Percentiles rank a stretch among this genome's conserved stretches.
Evolutionary conservation across 2,888 invertebrate genomes (phyloP).

Genomic region (Luperina testacea): DNA sequence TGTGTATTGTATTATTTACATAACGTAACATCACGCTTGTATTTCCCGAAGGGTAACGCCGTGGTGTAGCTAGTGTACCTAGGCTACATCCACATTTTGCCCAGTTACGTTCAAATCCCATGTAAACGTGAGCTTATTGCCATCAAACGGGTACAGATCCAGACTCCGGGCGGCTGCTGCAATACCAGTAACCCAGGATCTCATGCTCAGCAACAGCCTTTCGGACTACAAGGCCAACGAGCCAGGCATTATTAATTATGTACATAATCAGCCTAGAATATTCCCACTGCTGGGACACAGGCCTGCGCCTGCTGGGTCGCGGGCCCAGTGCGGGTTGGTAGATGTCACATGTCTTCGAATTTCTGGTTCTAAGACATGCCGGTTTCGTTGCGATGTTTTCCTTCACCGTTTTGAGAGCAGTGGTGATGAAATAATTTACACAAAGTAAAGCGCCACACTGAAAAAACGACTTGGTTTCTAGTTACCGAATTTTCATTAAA

Average conservation of each 20-base stretch:
- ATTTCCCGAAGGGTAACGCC: background rate
- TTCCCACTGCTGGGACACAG: too few relatives aligned
- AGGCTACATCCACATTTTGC: background rate
- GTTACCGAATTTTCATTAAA: too few relatives aligned
- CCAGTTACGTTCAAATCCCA: background rate
- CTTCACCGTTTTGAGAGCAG: too few relatives aligned
- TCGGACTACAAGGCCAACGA: background rate
- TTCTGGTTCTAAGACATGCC: too few relatives aligned
- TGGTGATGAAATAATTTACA: too few relatives aligned
- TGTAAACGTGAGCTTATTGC: background rate
- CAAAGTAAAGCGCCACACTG: too few relatives aligned
- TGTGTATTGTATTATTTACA: background rate
- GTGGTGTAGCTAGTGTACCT: background rate
- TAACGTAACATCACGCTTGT: background rate
- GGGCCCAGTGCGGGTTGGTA: too few relatives aligned
- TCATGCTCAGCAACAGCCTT: background rate
- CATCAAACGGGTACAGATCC: background rate
- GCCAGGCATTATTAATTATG: background rate
- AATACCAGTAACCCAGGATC: background rate
- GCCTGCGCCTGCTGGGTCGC: too few relatives aligned
- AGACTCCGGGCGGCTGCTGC: too few relatives aligned
- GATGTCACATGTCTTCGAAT: too few relatives aligned
- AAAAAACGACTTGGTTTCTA: too few relatives aligned
- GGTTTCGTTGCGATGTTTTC: too few relatives aligned
- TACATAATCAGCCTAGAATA: background rate